Percentiles rank a stretch among this genome's conserved stretches.
These are phyloP conservation scores for Torymus texanus DNA, from an alignment of 2,888 invertebrate species.

Conservation along the genomic window DNA sequence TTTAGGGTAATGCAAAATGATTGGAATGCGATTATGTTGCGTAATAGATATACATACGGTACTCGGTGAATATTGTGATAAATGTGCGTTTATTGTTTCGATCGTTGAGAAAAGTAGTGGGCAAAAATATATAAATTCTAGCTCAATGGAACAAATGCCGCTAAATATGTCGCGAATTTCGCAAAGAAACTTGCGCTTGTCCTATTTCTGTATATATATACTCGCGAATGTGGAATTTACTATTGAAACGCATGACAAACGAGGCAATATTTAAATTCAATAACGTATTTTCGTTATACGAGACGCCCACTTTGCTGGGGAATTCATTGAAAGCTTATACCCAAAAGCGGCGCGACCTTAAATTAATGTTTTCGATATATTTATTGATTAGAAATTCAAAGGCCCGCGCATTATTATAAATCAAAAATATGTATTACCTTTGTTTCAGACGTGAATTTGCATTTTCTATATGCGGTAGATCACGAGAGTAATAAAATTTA, in stretches of 20 bases:
- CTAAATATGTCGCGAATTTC: neutral
- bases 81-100: no score
- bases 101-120: no score
- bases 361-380: neutral
- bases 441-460: constrained; percentile 37
- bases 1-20: no score
- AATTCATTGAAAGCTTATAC: constrained; percentile 4
- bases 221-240: no score
- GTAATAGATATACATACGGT: no score
- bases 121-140: neutral
- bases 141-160: neutral
- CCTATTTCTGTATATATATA: no score
- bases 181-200: no score
- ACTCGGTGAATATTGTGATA: no score
- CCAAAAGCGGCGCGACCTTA: constrained; percentile 1
- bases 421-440: constrained; percentile 36
- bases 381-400: neutral
- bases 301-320: neutral
- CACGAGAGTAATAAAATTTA: constrained; percentile 9
- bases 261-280: no score
- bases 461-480: constrained; percentile 15
- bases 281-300: no score
- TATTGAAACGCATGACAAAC: no score
- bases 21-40: no score
- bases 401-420: constrained; percentile 26